Conservation (phyloP, 1,140 invertebrate genomes). For the Magallana ariakensis region DNA sequence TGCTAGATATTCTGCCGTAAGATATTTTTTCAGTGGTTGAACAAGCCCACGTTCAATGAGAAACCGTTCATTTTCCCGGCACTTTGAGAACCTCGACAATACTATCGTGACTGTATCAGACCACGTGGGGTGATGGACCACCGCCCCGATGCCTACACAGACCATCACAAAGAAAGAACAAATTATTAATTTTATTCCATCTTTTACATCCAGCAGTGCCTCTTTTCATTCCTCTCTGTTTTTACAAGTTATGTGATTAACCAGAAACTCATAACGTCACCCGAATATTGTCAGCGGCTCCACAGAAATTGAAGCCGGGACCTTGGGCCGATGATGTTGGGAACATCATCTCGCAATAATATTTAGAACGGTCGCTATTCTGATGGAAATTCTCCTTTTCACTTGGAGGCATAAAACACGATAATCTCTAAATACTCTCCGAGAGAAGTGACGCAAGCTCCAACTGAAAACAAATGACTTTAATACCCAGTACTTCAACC, state of each 20-base stretch:
- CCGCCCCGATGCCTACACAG: neutral
- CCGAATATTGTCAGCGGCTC: neutral
- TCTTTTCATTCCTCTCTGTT: neutral
- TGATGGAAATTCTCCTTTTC: conserved; percentile 23
- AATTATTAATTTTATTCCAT: neutral
- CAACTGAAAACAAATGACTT: neutral
- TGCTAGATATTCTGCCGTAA: neutral
- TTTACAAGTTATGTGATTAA: conserved; percentile 22
- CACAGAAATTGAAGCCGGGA: neutral
- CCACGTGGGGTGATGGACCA: neutral
- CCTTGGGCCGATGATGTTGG: neutral
- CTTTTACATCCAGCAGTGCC: neutral
- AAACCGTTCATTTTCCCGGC: neutral
- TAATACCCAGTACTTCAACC: conserved; percentile 16
- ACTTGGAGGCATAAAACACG: neutral
- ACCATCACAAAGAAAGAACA: conserved; percentile 4
- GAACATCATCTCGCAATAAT: neutral
- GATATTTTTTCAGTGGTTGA: neutral
- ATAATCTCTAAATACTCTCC: neutral
- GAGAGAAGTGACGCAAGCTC: conserved; percentile 12
- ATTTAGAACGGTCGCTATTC: conserved; percentile 1
- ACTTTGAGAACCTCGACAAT: neutral
- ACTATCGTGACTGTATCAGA: neutral
- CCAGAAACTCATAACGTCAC: neutral
- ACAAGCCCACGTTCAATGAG: neutral